phyloP scores from a whole-genome alignment of 2,888 invertebrate genomes.

The Hypercompe scribonia region DNA sequence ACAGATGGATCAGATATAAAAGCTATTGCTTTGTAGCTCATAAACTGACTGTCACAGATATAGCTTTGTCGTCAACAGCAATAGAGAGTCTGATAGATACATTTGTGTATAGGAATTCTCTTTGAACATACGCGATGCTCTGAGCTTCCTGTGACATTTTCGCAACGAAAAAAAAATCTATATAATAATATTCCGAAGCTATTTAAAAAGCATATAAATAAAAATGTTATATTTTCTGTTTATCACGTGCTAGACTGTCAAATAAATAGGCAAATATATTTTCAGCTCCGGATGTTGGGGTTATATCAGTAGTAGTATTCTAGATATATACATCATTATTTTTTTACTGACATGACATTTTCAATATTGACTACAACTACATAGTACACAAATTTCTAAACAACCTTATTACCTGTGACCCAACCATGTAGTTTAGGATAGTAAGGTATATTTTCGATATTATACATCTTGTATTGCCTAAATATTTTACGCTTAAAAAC shows the following conservation, averaged over 20 bases:
- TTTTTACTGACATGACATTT: neutral
- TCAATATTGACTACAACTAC: neutral
- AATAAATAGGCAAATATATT: conserved; percentile 3
- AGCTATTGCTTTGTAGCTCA: neutral
- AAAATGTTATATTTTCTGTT: neutral
- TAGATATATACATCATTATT: neutral
- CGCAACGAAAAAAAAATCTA: conserved; percentile 33
- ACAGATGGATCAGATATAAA: too few species aligned
- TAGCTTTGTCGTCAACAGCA: neutral
- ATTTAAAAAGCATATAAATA: neutral
- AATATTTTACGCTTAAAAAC: too few species aligned
- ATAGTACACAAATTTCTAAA: too few species aligned
- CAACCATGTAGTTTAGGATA: too few species aligned
- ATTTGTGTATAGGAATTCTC: conserved; percentile 16
- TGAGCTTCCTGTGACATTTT: conserved; percentile 34
- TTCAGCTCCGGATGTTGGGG: neutral
- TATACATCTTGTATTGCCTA: too few species aligned
- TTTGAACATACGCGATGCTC: conserved; percentile 23
- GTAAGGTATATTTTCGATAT: too few species aligned
- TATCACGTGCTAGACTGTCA: neutral
- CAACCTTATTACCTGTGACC: too few species aligned
- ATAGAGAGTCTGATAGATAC: neutral
- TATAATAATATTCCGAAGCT: neutral
- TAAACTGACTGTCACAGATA: neutral
- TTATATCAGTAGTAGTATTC: neutral